A percentile compares a stretch with the other conserved stretches of the same genome.
phyloP scores from a whole-genome alignment of 2,888 invertebrate genomes.

The Sicus ferrugineus region DNA sequence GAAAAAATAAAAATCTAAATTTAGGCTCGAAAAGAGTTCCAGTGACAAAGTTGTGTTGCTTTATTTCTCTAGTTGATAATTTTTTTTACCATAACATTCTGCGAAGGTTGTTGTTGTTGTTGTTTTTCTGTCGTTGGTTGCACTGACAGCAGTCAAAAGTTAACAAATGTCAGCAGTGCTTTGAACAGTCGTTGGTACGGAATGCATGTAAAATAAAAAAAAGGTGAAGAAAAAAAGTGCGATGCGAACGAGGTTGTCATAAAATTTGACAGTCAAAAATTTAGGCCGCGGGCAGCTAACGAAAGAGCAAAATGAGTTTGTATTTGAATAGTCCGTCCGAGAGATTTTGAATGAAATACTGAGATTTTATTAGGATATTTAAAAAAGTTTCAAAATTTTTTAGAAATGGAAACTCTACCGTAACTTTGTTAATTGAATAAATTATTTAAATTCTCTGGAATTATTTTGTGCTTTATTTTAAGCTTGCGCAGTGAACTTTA shows the following conservation, averaged over 20 bases:
- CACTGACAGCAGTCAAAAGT: background rate
- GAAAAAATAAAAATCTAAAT: constrained; percentile 1
- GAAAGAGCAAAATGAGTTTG: background rate
- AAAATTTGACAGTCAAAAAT: background rate
- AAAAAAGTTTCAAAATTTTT: too few relatives aligned
- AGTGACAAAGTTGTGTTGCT: background rate
- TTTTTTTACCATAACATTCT: background rate
- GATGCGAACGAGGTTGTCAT: background rate
- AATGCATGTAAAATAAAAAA: background rate
- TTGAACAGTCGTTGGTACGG: background rate
- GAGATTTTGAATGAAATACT: too few relatives aligned
- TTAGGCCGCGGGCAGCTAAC: background rate
- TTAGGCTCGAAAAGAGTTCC: background rate
- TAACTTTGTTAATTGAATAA: too few relatives aligned
- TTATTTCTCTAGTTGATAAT: background rate
- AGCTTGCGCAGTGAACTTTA: too few relatives aligned
- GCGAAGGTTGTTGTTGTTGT: background rate
- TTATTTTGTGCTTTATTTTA: too few relatives aligned
- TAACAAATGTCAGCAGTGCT: constrained; percentile 21
- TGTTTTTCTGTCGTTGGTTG: background rate
- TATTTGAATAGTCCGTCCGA: too few relatives aligned
- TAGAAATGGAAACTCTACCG: too few relatives aligned
- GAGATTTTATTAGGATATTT: too few relatives aligned
- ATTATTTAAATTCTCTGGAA: too few relatives aligned
- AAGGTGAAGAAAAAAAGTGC: background rate